These are phyloP conservation scores for Streblospio benedicti DNA, from an alignment of 1,140 invertebrate species.

Conservation along the genomic window DNA sequence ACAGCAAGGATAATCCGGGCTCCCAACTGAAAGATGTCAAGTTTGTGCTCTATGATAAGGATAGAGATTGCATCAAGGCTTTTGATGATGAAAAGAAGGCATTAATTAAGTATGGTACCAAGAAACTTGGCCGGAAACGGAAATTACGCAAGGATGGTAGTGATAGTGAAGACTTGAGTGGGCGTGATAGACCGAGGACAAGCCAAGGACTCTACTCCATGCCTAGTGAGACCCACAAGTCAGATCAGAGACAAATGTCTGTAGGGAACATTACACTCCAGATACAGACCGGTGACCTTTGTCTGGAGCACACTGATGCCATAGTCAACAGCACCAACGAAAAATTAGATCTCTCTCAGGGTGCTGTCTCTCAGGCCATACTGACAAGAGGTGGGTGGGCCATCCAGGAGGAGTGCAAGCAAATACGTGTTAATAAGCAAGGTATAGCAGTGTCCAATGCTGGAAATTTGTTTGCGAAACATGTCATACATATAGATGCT, in stretches of 20 bases:
- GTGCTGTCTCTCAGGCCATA: slow-evolving; percentile 9
- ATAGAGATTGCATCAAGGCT: too few relatives aligned
- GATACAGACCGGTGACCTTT: slow-evolving; percentile 26
- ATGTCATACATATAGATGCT: neutral
- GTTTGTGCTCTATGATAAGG: slow-evolving; percentile 29
- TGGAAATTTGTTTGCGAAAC: slow-evolving; percentile 2
- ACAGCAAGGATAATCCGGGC: slow-evolving; percentile 14
- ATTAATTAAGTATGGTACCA: too few relatives aligned
- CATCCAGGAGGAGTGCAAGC: slow-evolving; percentile 18
- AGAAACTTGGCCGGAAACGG: too few relatives aligned
- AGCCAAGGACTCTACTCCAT: too few relatives aligned
- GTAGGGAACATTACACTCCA: too few relatives aligned
- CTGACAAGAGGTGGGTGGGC: neutral
- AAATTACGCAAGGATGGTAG: too few relatives aligned
- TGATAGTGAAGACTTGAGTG: too few relatives aligned
- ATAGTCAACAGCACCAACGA: slow-evolving; percentile 23
- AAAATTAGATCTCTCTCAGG: slow-evolving; percentile 4
- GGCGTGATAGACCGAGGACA: too few relatives aligned
- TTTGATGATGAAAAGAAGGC: too few relatives aligned
- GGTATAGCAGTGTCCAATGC: slow-evolving; percentile 11
- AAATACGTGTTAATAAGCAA: neutral
- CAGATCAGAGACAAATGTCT: too few relatives aligned
- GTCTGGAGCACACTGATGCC: slow-evolving; percentile 20
- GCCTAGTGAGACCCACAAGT: too few relatives aligned
- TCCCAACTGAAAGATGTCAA: slow-evolving; percentile 20